These are phyloP conservation scores for Bembecia ichneumoniformis DNA, from an alignment of 2,888 invertebrate species.

Conservation along the genomic window DNA sequence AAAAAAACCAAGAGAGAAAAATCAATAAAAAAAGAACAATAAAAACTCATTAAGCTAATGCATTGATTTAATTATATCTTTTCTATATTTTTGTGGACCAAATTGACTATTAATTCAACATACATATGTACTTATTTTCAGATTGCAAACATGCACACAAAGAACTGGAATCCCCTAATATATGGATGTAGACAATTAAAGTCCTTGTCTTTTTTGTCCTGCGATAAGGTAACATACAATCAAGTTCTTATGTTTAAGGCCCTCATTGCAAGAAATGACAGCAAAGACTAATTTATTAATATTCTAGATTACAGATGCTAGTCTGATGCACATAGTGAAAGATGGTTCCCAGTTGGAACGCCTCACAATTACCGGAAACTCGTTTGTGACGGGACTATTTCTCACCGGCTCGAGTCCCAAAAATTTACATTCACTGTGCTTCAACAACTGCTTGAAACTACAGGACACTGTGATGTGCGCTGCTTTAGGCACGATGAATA, in stretches of 20 bases:
- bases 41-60: too few species aligned
- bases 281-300: not conserved
- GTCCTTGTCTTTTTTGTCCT: slow-evolving; percentile 57
- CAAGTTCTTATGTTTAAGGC: too few species aligned
- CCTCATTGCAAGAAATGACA: not conserved
- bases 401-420: slow-evolving; percentile 39
- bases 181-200: slow-evolving; percentile 63
- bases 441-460: slow-evolving; percentile 58
- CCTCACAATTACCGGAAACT: slow-evolving; percentile 48
- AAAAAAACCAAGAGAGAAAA: too few species aligned
- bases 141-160: slow-evolving; percentile 61
- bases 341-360: slow-evolving; percentile 42
- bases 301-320: slow-evolving; percentile 54
- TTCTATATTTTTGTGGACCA: too few species aligned
- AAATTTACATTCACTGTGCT: slow-evolving; percentile 36
- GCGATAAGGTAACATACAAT: slow-evolving; percentile 44
- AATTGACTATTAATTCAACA: too few species aligned
- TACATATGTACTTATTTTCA: slow-evolving; percentile 26
- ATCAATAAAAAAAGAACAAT: too few species aligned
- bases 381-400: slow-evolving; percentile 55
- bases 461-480: slow-evolving; percentile 50
- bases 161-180: slow-evolving; percentile 65
- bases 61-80: too few species aligned
- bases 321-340: slow-evolving; percentile 51
- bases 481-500: slow-evolving; percentile 38